These are phyloP conservation scores for Aporrectodea caliginosa DNA, from an alignment of 1,140 invertebrate genomes.

Conservation along the genomic window DNA sequence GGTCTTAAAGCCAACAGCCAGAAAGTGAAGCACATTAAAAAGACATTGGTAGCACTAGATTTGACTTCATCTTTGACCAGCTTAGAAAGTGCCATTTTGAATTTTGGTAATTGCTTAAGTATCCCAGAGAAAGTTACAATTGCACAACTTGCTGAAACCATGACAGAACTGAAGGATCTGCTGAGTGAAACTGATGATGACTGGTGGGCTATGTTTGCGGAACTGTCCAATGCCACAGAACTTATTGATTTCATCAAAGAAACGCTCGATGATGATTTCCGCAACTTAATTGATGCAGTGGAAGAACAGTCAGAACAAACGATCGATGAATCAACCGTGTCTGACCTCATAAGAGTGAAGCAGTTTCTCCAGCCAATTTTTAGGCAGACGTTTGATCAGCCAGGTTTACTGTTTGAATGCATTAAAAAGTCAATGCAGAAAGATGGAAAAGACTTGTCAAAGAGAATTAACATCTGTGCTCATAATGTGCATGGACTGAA, in stretches of 20 bases:
- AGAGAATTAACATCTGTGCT: slow-evolving; percentile 36
- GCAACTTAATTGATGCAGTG: slow-evolving; percentile 42
- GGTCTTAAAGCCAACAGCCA: not conserved
- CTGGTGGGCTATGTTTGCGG: slow-evolving; percentile 29
- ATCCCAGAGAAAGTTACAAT: not conserved
- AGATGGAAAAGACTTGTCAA: slow-evolving; percentile 29
- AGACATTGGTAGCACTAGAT: not conserved
- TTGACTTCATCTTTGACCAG: not conserved
- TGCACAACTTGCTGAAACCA: not conserved
- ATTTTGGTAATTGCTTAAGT: not conserved
- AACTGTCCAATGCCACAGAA: slow-evolving; percentile 28
- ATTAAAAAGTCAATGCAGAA: slow-evolving; percentile 18
- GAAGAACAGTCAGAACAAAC: slow-evolving; percentile 42
- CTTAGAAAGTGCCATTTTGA: not conserved
- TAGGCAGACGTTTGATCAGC: slow-evolving; percentile 3
- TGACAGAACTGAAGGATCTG: not conserved
- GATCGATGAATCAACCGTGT: slow-evolving; percentile 38
- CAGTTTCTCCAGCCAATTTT: slow-evolving; percentile 36
- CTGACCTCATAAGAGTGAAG: slow-evolving; percentile 38
- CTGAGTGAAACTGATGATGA: slow-evolving; percentile 7
- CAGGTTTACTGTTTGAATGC: slow-evolving; percentile 2
- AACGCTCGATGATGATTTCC: slow-evolving; percentile 37
- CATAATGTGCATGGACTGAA: slow-evolving; percentile 37
- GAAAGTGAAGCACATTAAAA: not conserved
- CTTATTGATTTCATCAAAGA: slow-evolving; percentile 36